Base-by-base conservation (phyloP, 2,113 vertebrate species). In the Syngnathus floridae region DNA sequence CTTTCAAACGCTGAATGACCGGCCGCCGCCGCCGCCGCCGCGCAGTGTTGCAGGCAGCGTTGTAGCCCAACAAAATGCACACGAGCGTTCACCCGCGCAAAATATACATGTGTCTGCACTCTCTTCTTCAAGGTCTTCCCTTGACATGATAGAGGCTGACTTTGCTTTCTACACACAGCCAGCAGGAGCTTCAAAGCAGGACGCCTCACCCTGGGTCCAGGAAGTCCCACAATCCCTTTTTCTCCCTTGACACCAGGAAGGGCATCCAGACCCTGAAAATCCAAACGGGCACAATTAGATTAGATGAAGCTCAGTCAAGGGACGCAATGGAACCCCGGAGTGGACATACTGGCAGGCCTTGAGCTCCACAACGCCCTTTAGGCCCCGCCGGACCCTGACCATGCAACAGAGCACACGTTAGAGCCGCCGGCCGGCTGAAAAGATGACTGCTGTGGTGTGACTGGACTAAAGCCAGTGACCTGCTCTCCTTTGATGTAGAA, bases 401-500 rank as follows among this genome's bases (percentile, higher is more conserved):
- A 66, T 70, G 16, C 58, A 54, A 38, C 38, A 40, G 37, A 10
- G 61, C 17, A 60, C 7, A 43, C 12, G 9, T 60, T 21, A 21
- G 54, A 17, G 21, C 48, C 26, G 14, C 9, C 26, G 26, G 26
- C 26, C 3, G 35, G 8, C 37, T n/a, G 21, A 26, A 43, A 16
- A 13, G 31, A 19, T 35, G 45, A 64, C 31, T 38, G 48, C 19
- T 64, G 17, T 14, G 1, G 57, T 64, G 21, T 65, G 59, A 67
- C 67, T 64, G 71, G 68, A 38, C 46, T 26, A 17, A 11, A 19
- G 21, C 36, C 2, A 40, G 16, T 7, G 31, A 91, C 91, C 87
- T 90, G 59, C 0, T 88, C 77, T 73, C 91, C 90, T 84, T 89
- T 90, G 40, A 78, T 57, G 57, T 82, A 88, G 9, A 71, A 76